Conservation (phyloP, 2,888 invertebrate species). For the Andrena flavipes region DNA sequence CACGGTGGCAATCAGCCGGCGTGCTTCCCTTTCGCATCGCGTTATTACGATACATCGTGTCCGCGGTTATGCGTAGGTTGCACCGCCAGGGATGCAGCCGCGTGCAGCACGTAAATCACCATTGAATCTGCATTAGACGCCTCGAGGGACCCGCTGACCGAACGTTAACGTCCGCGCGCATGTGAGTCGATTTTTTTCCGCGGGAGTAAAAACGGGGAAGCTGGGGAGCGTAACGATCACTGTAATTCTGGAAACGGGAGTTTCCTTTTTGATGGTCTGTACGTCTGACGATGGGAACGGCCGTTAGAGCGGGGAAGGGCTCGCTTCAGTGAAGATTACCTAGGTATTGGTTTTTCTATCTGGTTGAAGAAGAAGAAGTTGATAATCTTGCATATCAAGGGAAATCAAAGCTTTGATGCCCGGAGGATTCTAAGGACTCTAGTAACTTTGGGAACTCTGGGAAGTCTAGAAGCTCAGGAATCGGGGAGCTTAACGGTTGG, state of each 20-base stretch:
- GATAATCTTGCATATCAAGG: not conserved
- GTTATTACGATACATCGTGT: conserved; percentile 58
- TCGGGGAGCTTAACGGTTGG: too few relatives aligned
- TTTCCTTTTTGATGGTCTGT: conserved; percentile 9
- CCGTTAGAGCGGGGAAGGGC: conserved; percentile 17
- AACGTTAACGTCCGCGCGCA: conserved; percentile 37
- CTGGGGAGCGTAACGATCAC: conserved; percentile 50
- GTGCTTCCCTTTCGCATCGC: conserved; percentile 47
- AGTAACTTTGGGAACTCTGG: not conserved
- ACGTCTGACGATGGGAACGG: not conserved
- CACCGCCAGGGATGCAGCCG: conserved; percentile 14
- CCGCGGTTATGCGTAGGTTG: conserved; percentile 43
- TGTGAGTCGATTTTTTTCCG: conserved; percentile 46
- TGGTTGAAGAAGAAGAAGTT: not conserved
- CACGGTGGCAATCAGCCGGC: conserved; percentile 57
- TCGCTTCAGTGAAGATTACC: not conserved
- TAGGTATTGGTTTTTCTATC: not conserved
- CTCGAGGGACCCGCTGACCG: conserved; percentile 19
- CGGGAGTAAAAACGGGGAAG: conserved; percentile 27
- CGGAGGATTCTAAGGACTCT: not conserved
- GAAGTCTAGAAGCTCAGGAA: not conserved
- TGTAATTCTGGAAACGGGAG: conserved; percentile 49
- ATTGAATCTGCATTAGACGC: conserved; percentile 38
- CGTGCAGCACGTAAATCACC: conserved; percentile 34
- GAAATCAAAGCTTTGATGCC: not conserved